These are phyloP conservation scores for Leptodactylus fallax DNA, from an alignment of 2,797 vertebrate species.

Conservation along the genomic window DNA sequence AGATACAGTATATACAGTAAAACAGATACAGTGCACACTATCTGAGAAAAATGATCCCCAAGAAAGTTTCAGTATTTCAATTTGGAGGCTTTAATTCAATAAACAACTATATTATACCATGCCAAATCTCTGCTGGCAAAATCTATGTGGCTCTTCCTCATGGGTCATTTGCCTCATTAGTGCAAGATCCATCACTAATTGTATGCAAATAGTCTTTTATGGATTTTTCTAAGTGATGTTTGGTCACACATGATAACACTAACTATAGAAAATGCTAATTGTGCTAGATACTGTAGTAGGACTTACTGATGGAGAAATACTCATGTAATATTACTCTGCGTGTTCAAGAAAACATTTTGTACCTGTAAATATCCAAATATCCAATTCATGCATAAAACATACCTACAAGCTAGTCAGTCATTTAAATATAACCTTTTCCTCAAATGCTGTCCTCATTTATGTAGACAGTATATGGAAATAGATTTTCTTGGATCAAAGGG, in stretches of 20 bases:
- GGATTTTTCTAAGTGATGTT: conserved; percentile 55
- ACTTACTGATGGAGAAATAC: background rate
- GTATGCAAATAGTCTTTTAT: conserved; percentile 52
- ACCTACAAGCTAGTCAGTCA: background rate
- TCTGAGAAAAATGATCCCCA: background rate
- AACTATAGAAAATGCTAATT: conserved; percentile 45
- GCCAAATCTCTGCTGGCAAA: conserved; percentile 13
- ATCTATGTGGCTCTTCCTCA: conserved; percentile 18
- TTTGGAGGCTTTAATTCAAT: background rate
- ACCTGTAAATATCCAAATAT: background rate
- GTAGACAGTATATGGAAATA: too few species aligned
- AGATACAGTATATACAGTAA: too few species aligned
- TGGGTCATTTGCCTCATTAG: conserved; percentile 54
- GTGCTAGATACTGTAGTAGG: background rate
- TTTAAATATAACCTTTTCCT: background rate
- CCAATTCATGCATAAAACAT: background rate
- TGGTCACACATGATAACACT: conserved; percentile 26
- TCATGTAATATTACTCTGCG: background rate
- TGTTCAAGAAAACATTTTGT: background rate
- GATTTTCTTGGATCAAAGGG: too few species aligned
- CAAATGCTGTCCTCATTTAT: too few species aligned
- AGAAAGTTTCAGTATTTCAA: background rate
- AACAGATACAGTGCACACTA: background rate
- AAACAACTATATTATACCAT: conserved; percentile 6
- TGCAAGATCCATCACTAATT: conserved; percentile 36